Conservation (phyloP, 2,888 invertebrate species). For the Phymatocera aterrima region DNA sequence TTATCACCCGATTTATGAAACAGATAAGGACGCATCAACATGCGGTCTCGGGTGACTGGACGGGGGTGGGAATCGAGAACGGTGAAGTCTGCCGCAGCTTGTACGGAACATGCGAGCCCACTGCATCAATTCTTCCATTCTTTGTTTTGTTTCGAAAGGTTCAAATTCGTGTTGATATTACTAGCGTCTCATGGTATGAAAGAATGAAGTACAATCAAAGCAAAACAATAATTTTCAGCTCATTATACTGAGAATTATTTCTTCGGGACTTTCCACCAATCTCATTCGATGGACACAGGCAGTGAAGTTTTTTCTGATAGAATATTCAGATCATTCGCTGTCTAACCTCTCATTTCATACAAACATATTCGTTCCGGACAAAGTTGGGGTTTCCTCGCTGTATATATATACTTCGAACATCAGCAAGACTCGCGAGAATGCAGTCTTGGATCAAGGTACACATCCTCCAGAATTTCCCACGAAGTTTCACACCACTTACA, state of each 20-base stretch:
- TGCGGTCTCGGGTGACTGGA: neutral
- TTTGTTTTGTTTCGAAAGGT: too few relatives aligned
- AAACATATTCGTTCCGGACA: neutral
- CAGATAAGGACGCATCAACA: constrained; percentile 29
- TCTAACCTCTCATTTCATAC: neutral
- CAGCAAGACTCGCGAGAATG: neutral
- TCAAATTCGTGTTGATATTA: too few relatives aligned
- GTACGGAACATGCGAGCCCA: neutral
- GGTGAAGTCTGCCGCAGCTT: too few relatives aligned
- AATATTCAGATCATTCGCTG: neutral
- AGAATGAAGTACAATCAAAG: too few relatives aligned
- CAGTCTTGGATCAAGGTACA: neutral
- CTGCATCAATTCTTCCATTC: too few relatives aligned
- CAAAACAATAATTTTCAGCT: neutral
- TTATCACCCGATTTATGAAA: constrained; percentile 40
- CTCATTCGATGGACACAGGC: neutral
- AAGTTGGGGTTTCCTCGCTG: neutral
- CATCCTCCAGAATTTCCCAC: neutral
- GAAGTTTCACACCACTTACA: too few relatives aligned
- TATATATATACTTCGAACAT: neutral
- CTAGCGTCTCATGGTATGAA: too few relatives aligned
- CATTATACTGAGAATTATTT: neutral
- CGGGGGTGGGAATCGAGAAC: neutral
- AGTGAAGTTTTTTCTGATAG: neutral
- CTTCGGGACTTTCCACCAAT: neutral